Conservation (phyloP, 2,888 invertebrate species). For the Allacma fusca region DNA sequence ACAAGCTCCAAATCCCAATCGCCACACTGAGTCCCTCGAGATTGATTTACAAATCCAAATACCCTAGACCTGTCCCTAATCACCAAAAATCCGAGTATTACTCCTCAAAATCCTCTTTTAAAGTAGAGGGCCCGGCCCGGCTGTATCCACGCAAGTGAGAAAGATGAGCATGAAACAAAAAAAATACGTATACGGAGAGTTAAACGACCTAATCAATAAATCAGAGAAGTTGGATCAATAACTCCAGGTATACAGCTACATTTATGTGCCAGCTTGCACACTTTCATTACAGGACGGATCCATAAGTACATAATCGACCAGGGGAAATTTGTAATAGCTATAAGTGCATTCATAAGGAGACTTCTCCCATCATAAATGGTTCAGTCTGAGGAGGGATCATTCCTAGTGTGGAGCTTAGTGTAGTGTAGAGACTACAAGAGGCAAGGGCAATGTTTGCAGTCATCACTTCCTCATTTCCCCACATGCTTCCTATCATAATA, state of each 20-base stretch:
- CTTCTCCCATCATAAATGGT: neutral
- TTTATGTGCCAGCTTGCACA: too few species aligned
- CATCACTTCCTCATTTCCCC: constrained; percentile 28
- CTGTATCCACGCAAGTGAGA: neutral
- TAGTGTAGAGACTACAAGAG: neutral
- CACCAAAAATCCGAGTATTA: too few species aligned
- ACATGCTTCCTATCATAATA: constrained; percentile 33
- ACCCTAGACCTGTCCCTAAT: too few species aligned
- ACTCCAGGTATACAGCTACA: neutral
- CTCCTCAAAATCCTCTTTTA: too few species aligned
- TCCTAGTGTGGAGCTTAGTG: too few species aligned
- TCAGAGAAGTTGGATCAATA: constrained; percentile 11
- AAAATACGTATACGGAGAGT: neutral
- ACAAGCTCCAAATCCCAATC: too few species aligned
- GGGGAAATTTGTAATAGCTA: neutral
- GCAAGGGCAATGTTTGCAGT: constrained; percentile 19
- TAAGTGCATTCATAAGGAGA: neutral
- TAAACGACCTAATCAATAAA: constrained; percentile 12
- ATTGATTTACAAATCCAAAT: too few species aligned
- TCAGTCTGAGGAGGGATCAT: too few species aligned
- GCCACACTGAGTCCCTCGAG: too few species aligned
- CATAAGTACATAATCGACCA: neutral
- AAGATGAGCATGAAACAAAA: neutral
- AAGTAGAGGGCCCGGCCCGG: neutral
- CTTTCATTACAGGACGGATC: too few species aligned